A percentile compares a stretch with the other conserved stretches of the same genome.
Evolutionary conservation across 2,888 invertebrate genomes (phyloP).

Genomic region (Ophion ventricosus): DNA sequence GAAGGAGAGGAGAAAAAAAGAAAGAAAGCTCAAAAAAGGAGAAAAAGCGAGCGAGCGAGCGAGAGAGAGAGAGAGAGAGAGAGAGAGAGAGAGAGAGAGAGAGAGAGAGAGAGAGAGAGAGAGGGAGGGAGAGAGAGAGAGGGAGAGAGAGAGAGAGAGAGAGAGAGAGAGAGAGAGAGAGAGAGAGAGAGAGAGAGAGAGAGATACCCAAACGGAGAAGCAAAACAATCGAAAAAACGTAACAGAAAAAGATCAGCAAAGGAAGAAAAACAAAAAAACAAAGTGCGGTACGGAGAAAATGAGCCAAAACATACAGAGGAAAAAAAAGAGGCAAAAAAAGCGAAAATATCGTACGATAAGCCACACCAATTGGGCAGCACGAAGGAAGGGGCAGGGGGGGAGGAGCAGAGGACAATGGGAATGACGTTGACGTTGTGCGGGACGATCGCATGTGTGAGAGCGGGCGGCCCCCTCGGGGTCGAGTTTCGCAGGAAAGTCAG

Average conservation of each 20-base stretch:
- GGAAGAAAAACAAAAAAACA: too few relatives aligned
- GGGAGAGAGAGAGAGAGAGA: background rate
- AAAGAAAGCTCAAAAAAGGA: background rate
- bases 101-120: background rate
- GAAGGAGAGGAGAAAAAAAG: background rate
- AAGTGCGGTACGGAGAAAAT: too few relatives aligned
- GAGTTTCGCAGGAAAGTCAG: conserved; percentile 79
- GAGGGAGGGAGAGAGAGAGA: too few relatives aligned
- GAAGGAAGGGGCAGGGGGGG: background rate
- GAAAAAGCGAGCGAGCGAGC: too few relatives aligned
- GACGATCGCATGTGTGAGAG: conserved; percentile 26
- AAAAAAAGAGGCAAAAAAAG: background rate
- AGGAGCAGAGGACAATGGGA: conserved; percentile 7
- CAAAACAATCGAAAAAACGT: background rate
- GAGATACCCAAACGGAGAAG: too few relatives aligned
- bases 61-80: background rate
- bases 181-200: background rate
- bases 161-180: background rate
- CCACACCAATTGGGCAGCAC: background rate
- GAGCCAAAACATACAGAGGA: too few relatives aligned
- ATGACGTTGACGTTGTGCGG: conserved; percentile 15
- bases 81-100: background rate
- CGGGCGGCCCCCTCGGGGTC: conserved; percentile 50
- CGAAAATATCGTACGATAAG: background rate
- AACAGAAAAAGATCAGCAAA: background rate